Evolutionary conservation across 2,113 vertebrate species (phyloP).

Genomic region (Panthera leo): DNA sequence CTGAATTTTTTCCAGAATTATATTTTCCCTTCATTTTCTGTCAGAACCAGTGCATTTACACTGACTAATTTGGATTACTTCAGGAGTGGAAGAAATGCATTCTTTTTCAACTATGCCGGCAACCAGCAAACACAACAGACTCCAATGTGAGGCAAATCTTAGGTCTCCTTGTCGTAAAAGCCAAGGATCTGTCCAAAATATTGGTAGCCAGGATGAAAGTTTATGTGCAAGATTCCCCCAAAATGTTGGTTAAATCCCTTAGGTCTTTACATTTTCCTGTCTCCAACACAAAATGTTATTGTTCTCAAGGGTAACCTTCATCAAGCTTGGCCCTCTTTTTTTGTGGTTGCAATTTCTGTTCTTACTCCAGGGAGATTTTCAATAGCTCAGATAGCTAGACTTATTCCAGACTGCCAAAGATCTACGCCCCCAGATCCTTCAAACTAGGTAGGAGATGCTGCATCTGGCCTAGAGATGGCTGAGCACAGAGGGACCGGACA

Average conservation of each 20-base stretch:
- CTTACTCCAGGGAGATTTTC: slow-evolving; percentile 87
- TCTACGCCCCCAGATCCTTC: slow-evolving; percentile 63
- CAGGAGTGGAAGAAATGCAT: slow-evolving; percentile 87
- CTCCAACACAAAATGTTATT: slow-evolving; percentile 87
- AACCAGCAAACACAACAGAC: slow-evolving; percentile 91
- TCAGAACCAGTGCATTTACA: slow-evolving; percentile 91
- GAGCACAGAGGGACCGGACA: background rate
- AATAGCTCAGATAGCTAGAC: slow-evolving; percentile 90
- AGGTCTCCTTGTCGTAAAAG: slow-evolving; percentile 91
- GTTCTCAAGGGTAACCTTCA: slow-evolving; percentile 85
- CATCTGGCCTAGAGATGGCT: fast-evolving
- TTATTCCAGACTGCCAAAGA: slow-evolving; percentile 84
- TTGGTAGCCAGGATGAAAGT: slow-evolving; percentile 92
- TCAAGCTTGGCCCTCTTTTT: slow-evolving; percentile 86
- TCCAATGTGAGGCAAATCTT: slow-evolving; percentile 92
- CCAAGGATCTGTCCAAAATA: slow-evolving; percentile 93
- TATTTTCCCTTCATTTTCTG: slow-evolving; percentile 91
- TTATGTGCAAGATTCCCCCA: slow-evolving; percentile 87
- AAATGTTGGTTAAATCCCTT: slow-evolving; percentile 90
- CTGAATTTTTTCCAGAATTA: slow-evolving; percentile 86
- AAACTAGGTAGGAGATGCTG: slow-evolving; percentile 31
- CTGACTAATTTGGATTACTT: slow-evolving; percentile 92
- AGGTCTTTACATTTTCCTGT: slow-evolving; percentile 90
- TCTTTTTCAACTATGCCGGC: slow-evolving; percentile 89
- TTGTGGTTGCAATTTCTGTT: slow-evolving; percentile 86